Percentiles rank a stretch among this genome's conserved stretches.
Evolutionary conservation across 2,888 invertebrate genomes (phyloP).

Genomic region (Chloromyia formosa): DNA sequence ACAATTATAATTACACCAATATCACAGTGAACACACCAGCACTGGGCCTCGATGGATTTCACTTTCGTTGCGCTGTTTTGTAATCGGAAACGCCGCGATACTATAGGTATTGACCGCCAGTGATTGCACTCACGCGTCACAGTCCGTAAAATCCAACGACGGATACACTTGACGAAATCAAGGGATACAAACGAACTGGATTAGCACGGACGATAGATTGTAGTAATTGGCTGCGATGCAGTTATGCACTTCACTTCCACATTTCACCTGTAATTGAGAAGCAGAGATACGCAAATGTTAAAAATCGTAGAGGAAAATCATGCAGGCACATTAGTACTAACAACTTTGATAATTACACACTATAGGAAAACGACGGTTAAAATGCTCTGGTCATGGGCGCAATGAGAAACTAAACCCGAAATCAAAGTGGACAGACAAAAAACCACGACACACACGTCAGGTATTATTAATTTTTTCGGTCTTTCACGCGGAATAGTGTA

Average conservation of each 20-base stretch:
- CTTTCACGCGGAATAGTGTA: conserved; percentile 28
- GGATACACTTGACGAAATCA: background rate
- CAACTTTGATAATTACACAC: background rate
- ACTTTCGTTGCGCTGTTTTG: conserved; percentile 37
- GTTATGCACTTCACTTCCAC: background rate
- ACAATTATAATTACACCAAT: conserved; percentile 22
- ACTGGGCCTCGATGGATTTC: conserved; percentile 17
- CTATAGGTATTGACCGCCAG: background rate
- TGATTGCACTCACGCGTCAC: background rate
- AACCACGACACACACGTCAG: background rate
- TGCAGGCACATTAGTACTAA: background rate
- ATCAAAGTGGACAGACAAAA: no score
- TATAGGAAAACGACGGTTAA: background rate
- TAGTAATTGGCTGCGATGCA: background rate
- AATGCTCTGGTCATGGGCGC: no score
- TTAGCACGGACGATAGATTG: background rate
- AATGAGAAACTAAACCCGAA: no score
- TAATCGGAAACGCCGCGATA: conserved; percentile 22
- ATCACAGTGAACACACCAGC: conserved; percentile 15
- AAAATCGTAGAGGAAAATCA: background rate
- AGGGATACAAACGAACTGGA: conserved; percentile 12
- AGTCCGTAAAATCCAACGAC: background rate
- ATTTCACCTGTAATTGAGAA: conserved; percentile 27
- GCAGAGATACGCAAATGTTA: conserved; percentile 10
- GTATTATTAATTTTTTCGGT: background rate